These are phyloP conservation scores for Hyppa rectilinea DNA, from an alignment of 2,888 invertebrate genomes.

Conservation along the genomic window DNA sequence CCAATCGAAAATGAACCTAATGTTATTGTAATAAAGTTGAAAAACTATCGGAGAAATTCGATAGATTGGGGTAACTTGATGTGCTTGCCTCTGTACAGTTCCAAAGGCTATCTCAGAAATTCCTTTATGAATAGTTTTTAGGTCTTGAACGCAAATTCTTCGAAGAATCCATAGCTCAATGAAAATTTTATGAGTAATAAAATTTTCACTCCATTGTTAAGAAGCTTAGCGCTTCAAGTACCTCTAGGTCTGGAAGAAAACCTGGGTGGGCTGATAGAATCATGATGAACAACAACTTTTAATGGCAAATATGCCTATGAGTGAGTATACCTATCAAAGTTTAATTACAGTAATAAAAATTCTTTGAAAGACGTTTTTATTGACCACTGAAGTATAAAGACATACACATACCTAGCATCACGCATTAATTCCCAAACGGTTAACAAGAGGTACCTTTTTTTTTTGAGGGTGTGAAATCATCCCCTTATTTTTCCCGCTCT, in stretches of 20 bases:
- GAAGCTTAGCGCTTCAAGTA: constrained; percentile 7
- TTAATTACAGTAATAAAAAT: not conserved
- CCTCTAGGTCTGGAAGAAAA: not conserved
- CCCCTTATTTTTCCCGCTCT: no score
- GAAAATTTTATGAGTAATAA: constrained; percentile 43
- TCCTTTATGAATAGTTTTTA: constrained; percentile 36
- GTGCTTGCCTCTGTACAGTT: no score
- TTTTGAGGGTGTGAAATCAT: no score
- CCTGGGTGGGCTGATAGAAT: constrained; percentile 51
- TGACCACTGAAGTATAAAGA: no score
- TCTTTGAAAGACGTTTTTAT: not conserved
- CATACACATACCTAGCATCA: no score
- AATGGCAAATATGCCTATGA: not conserved
- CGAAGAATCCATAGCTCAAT: constrained; percentile 29
- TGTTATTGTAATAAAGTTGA: no score
- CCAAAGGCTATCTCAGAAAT: constrained; percentile 5
- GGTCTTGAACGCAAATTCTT: constrained; percentile 27
- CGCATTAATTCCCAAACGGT: no score
- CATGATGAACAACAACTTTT: constrained; percentile 30
- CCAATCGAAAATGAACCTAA: no score
- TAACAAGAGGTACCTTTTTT: no score
- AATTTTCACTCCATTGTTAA: constrained; percentile 38
- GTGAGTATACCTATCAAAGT: not conserved
- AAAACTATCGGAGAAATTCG: no score
- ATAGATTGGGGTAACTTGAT: no score